Base-by-base conservation (phyloP, 2,113 vertebrate species). In the Scalopus aquaticus region DNA sequence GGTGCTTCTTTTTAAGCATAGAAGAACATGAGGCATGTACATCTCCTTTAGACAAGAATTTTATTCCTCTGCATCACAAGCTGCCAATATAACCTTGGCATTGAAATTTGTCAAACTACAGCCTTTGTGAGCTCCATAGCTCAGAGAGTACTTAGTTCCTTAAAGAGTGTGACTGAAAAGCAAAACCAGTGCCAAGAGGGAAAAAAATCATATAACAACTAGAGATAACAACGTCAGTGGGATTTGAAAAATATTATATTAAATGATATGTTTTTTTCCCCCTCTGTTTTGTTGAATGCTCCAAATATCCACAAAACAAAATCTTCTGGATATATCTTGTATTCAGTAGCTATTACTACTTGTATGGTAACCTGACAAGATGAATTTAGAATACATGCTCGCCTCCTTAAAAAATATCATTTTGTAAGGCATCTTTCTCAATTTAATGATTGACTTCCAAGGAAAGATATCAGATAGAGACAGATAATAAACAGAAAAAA, bases 31-130 rank as follows among this genome's bases (percentile, higher is more conserved):
- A 91, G 90, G 56, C 30, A 60, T 13, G 11, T 49, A 65, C 73
- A n/a, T 84, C 20, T 92, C 30, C 67, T 93, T 82, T 87, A 80
- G 90, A 93, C 67, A 95, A 90, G n/a, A 95, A 92, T 94, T 96
- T 85, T 28, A 78, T 90, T 91, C 51, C 62, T 96, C 16, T 64
- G 64, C 17, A 91, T 88, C 84, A 78, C 32, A 90, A 90, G 35
- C 67, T 58, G 11, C 35, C 88, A 79, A 39, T 86, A 39, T 88
- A 94, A 97, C 81, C 95, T 94, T 96, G 77, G 72, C 79, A 86
- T 76, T 93, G 81, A 90, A 97, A 90, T 92, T 90, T 88, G 46
- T 95, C 69, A 93, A 35, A 56, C 17, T 90, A 89, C 0, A 83
- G 54, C 85, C 81, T 96, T 94, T 95, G 84, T 94, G 65, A 92